Percentiles rank a stretch among this genome's conserved stretches.
Evolutionary conservation across 1,140 invertebrate genomes (phyloP).

Genomic region (Zelostemma sp.): DNA sequence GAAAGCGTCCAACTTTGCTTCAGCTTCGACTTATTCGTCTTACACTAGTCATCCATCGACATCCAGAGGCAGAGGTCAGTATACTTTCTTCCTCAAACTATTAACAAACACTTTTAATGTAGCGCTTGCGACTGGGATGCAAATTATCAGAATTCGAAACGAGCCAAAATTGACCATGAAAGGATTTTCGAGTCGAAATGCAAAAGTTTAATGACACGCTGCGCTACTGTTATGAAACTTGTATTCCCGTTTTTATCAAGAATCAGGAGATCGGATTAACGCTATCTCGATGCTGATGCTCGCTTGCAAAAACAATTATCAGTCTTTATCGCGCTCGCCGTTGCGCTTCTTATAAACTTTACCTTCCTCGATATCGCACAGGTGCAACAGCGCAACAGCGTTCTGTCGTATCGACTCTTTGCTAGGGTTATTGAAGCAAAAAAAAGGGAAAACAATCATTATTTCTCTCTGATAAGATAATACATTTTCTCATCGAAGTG

Average conservation of each 20-base stretch:
- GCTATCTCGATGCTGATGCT: background rate
- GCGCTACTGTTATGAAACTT: constrained; percentile 5
- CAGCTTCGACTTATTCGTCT: constrained; percentile 47
- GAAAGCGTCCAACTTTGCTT: constrained; percentile 50
- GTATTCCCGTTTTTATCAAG: constrained; percentile 19
- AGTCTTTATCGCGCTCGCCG: constrained; percentile 28
- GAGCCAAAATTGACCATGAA: no score
- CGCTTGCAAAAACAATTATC: constrained; percentile 18
- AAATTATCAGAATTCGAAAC: constrained; percentile 14
- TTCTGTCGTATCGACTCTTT: background rate
- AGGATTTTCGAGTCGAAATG: no score
- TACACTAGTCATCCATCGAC: constrained; percentile 66
- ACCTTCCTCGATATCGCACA: no score
- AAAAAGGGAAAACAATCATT: background rate
- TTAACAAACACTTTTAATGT: constrained; percentile 11
- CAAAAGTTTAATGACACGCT: no score
- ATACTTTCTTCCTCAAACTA: constrained; percentile 22
- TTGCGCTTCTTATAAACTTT: no score
- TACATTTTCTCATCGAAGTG: background rate
- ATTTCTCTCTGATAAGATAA: background rate
- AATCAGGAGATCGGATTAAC: background rate
- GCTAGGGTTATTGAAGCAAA: background rate
- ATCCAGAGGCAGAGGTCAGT: constrained; percentile 66
- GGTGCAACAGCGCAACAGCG: background rate
- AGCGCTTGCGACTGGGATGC: constrained; percentile 15